Base-by-base conservation (phyloP, 2,113 vertebrate species). In the Peromyscus maniculatus region DNA sequence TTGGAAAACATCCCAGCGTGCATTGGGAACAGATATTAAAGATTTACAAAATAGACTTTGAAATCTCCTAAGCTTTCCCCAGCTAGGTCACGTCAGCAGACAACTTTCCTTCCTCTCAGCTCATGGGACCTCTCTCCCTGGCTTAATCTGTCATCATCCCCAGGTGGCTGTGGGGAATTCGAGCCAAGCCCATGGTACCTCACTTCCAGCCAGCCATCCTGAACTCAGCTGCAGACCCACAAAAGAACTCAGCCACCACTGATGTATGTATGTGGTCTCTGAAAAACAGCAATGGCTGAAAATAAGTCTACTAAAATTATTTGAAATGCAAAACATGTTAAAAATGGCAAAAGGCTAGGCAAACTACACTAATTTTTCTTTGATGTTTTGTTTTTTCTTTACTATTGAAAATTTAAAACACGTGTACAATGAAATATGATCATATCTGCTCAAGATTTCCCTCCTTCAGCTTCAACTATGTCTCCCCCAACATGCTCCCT, bases 311-410 rank as follows among this genome's bases (percentile, higher is more conserved):
- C 72, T 82, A 33, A 88, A 67, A 52, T 87, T 21, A 91, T 74
- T 88, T 36, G 89, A 91, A 49, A 89, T 90, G 91, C 33, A 62
- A 92, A 96, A 74, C 62, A 64, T 79, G 36, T 74, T 77, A 72
- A 94, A 91, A 91, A 92, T 75, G 55, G 88, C 33, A 46, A 72
- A 91, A 91, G 11, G 92, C 22, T 64, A 94, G 26, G 78, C 1
- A 89, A 52, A 67, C 33, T 11, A 31, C 31, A 69, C 64, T 80
- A 33, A 86, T 52, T 74, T 72, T 72, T 21, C 21, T n/a, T 66
- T 26, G 13, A 28, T 15, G 39, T 17, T n/a, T 36, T 72, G 3
- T 24, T 75, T 59, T 83, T 62, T 59, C 80, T 83, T 62, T 57
- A 39, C 36, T 83, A 62, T 39, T 39, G 22, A 83, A 83, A 24